A percentile compares a stretch with the other conserved stretches of the same genome.
Conservation (phyloP, 37 sponge, comb jelly and placozoan genomes). For the Beroe ovata region DNA sequence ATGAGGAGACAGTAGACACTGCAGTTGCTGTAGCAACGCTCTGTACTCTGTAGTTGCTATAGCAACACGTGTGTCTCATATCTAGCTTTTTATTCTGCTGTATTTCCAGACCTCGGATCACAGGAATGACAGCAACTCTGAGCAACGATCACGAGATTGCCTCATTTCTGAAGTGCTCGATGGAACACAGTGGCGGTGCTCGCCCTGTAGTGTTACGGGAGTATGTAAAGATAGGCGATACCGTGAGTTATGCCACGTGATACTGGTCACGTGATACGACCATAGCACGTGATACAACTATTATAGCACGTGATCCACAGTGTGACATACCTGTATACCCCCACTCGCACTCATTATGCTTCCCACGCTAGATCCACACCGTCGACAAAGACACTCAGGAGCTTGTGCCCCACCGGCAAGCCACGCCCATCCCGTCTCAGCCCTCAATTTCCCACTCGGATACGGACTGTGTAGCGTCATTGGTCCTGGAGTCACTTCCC, state of each 20-base stretch:
- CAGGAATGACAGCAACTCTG: conserved; percentile 97
- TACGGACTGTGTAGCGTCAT: conserved; percentile 18
- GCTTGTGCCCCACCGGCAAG: background rate
- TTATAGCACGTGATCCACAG: too few relatives aligned
- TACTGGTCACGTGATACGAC: too few relatives aligned
- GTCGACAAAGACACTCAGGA: background rate
- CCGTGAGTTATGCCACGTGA: too few relatives aligned
- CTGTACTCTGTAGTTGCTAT: too few relatives aligned
- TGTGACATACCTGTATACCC: too few relatives aligned
- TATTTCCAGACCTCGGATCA: conserved; percentile 72
- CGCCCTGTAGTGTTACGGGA: conserved; percentile 8
- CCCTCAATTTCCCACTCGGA: background rate
- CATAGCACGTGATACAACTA: too few relatives aligned
- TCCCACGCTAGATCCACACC: background rate
- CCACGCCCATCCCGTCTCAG: conserved; percentile 19
- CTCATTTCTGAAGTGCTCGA: conserved; percentile 71
- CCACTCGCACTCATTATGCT: too few relatives aligned
- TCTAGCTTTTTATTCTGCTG: too few relatives aligned
- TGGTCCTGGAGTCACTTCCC: conserved; percentile 76
- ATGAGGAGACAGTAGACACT: background rate
- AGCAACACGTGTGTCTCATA: too few relatives aligned
- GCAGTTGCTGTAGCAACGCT: too few relatives aligned
- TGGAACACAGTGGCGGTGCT: conserved; percentile 14
- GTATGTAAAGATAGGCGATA: conserved; percentile 37
- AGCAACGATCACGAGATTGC: conserved; percentile 80